phyloP scores from a whole-genome alignment of 2,113 vertebrate genomes.

The Campylorhamphus procurvoides region DNA sequence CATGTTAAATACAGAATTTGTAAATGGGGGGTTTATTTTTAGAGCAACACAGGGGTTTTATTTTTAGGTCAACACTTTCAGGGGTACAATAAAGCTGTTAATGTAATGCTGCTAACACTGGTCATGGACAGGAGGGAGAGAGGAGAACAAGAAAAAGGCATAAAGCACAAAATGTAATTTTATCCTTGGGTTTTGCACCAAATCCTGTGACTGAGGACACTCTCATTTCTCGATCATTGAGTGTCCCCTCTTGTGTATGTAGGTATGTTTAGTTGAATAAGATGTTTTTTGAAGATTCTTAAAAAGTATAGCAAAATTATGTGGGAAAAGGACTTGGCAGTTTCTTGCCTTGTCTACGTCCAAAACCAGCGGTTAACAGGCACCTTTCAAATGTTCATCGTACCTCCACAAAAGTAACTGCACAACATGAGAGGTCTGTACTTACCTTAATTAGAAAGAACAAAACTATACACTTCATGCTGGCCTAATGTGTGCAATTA shows the following conservation, averaged over 20 bases:
- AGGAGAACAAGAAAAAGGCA: background rate
- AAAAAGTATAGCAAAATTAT: background rate
- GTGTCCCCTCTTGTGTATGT: background rate
- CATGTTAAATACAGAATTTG: background rate
- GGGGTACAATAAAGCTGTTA: background rate
- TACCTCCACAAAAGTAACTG: background rate
- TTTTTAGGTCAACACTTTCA: background rate
- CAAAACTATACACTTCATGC: background rate
- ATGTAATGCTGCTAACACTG: background rate
- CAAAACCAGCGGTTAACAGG: background rate
- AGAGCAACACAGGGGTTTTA: background rate
- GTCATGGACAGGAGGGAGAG: background rate
- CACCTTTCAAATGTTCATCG: background rate
- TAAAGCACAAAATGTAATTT: background rate
- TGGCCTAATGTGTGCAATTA: background rate
- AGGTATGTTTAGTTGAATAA: background rate
- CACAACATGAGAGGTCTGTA: background rate
- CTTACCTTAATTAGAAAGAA: constrained; percentile 41
- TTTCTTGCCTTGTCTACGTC: background rate
- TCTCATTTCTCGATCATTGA: background rate
- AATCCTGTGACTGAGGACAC: background rate
- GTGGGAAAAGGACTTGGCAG: background rate
- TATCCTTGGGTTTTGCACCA: background rate
- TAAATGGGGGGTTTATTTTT: constrained; percentile 10
- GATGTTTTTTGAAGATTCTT: background rate